phyloP scores from a whole-genome alignment of 1,140 invertebrate genomes.

The Panulirus ornatus region DNA sequence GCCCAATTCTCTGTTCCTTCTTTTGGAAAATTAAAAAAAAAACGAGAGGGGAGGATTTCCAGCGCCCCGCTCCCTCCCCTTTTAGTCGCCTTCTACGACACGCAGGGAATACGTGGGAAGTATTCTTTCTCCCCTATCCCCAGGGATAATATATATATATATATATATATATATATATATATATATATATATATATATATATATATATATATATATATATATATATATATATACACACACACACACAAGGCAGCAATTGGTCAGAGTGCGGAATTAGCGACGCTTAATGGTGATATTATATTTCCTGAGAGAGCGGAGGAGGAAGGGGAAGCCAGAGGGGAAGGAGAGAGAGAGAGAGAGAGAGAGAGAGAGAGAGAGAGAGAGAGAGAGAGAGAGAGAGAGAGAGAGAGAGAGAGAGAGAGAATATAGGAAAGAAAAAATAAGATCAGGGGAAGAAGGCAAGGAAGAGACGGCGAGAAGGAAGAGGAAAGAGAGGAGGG shows the following conservation, averaged over 20 bases:
- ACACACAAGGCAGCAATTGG: background rate
- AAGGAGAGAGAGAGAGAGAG: background rate
- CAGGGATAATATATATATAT: no score
- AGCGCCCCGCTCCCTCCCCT: no score
- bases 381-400: background rate
- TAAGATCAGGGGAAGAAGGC: background rate
- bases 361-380: background rate
- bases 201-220: background rate
- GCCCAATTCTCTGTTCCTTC: no score
- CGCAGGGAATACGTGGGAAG: no score
- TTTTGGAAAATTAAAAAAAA: no score
- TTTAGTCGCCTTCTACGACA: no score
- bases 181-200: background rate
- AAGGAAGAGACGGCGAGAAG: background rate
- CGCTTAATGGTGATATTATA: slow-evolving; percentile 1
- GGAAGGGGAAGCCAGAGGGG: slow-evolving; percentile 18
- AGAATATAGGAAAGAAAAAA: background rate
- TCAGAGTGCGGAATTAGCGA: background rate
- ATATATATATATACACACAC: slow-evolving; percentile 5
- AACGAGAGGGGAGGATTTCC: no score
- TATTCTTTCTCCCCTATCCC: no score
- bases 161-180: no score
- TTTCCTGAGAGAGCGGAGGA: background rate
- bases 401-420: background rate
- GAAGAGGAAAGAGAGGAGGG: background rate